Conservation (phyloP, 1,140 invertebrate species). For the Drosophila ohnishii region DNA sequence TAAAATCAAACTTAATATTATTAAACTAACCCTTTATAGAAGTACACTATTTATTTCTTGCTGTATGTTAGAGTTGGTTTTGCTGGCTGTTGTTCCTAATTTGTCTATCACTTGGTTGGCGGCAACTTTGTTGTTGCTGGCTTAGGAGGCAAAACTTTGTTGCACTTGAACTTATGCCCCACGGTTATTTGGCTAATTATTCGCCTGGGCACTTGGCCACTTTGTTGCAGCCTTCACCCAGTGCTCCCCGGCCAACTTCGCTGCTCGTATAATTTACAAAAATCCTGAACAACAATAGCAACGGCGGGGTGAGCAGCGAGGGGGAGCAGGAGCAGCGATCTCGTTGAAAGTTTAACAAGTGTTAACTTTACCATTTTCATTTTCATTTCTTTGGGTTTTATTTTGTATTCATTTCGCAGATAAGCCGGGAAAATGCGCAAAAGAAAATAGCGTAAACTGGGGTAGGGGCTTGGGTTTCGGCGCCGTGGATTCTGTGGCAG, state of each 20-base stretch:
- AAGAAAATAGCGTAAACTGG: slow-evolving; percentile 32
- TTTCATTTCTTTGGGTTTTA: slow-evolving; percentile 70
- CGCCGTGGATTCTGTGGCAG: slow-evolving; percentile 51
- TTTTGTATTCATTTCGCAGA: slow-evolving; percentile 70
- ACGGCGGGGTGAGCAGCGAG: background rate
- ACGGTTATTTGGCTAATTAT: slow-evolving; percentile 81
- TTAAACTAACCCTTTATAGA: background rate
- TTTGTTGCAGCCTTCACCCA: slow-evolving; percentile 57
- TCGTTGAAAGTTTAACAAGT: slow-evolving; percentile 80
- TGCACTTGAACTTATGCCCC: slow-evolving; percentile 80
- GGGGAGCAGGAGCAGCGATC: slow-evolving; percentile 36
- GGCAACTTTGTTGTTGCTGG: slow-evolving; percentile 59
- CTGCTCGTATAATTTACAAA: slow-evolving; percentile 68
- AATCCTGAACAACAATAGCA: slow-evolving; percentile 46
- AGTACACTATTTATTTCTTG: background rate
- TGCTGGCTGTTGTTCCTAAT: slow-evolving; percentile 29
- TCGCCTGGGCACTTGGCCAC: slow-evolving; percentile 77
- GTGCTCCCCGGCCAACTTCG: slow-evolving; percentile 1
- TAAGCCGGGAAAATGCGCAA: slow-evolving; percentile 66
- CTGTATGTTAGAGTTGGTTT: background rate
- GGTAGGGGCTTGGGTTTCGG: background rate
- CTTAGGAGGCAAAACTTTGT: slow-evolving; percentile 56
- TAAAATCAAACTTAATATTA: background rate
- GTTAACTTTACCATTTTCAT: slow-evolving; percentile 80
- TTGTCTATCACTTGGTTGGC: slow-evolving; percentile 56